Conservation (phyloP, 1,140 invertebrate genomes). For the Pseudachorutes palmiensis region DNA sequence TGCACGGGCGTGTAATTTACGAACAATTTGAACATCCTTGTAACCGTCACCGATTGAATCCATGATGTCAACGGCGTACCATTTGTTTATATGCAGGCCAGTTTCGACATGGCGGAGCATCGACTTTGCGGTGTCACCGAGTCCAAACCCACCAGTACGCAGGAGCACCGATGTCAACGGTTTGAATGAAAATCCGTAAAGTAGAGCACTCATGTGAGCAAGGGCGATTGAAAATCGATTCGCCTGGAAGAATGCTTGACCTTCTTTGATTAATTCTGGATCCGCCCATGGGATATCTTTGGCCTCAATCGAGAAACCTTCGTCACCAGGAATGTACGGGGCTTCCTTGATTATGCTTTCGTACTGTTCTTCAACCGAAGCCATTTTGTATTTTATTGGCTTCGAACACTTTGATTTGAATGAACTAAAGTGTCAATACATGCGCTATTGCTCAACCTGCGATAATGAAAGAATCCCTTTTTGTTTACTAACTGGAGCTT, state of each 20-base stretch:
- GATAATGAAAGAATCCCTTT: too few species aligned
- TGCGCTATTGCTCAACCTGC: too few species aligned
- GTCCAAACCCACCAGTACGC: slow-evolving; percentile 11
- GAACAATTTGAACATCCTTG: slow-evolving; percentile 14
- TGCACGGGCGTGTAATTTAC: slow-evolving; percentile 18
- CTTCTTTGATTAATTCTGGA: slow-evolving; percentile 23
- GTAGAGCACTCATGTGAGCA: slow-evolving; percentile 9
- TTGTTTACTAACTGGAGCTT: too few species aligned
- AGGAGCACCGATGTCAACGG: slow-evolving; percentile 21
- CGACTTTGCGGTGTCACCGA: neutral
- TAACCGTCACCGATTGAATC: neutral
- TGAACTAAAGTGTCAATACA: too few species aligned
- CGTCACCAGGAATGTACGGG: slow-evolving; percentile 13
- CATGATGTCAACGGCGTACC: slow-evolving; percentile 12
- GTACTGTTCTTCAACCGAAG: neutral
- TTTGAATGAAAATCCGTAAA: slow-evolving; percentile 24
- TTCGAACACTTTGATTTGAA: too few species aligned
- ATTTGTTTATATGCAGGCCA: neutral
- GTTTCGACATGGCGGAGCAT: slow-evolving; percentile 17
- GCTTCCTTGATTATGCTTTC: slow-evolving; percentile 6
- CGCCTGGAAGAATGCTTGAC: slow-evolving; percentile 24
- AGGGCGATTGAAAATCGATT: slow-evolving; percentile 24
- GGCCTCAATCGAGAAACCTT: neutral
- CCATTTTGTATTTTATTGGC: too few species aligned
- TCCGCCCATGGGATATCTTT: slow-evolving; percentile 23